Conservation (phyloP, 2,797 vertebrate genomes). For the Hippoglossus hippoglossus region DNA sequence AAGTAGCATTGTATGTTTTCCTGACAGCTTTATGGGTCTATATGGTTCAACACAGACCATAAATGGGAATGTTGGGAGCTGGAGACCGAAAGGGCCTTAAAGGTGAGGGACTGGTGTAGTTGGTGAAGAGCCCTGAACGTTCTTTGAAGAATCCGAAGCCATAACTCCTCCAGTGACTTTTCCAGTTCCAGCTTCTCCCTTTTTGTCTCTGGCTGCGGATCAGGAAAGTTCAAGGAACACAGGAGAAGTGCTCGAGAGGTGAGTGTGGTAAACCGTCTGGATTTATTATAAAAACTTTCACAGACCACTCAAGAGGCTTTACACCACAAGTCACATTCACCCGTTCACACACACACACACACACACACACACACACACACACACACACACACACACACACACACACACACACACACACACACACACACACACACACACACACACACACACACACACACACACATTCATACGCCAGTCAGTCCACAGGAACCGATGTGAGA, state of each 20-base stretch:
- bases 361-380: too few relatives aligned
- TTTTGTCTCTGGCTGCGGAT: constrained; percentile 34
- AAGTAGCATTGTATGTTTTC: constrained; percentile 32
- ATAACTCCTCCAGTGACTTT: constrained; percentile 43
- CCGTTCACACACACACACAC: too few relatives aligned
- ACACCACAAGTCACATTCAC: too few relatives aligned
- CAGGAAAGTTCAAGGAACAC: constrained; percentile 37
- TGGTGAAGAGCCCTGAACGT: constrained; percentile 30
- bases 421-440: too few relatives aligned
- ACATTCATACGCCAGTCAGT: too few relatives aligned
- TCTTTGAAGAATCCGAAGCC: constrained; percentile 34
- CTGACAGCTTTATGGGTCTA: constrained; percentile 64
- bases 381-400: too few relatives aligned
- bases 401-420: too few relatives aligned
- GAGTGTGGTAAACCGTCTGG: constrained; percentile 7
- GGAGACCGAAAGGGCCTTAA: constrained; percentile 24
- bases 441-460: too few relatives aligned
- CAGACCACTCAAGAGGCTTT: not conserved
- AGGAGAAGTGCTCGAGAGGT: constrained; percentile 44
- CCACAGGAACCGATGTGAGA: too few relatives aligned
- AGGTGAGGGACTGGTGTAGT: constrained; percentile 17
- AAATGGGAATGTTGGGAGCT: constrained; percentile 62
- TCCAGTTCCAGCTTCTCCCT: constrained; percentile 42
- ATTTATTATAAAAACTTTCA: too few relatives aligned
- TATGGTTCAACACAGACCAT: constrained; percentile 49